Evolutionary conservation across 2,888 invertebrate species (phyloP), one percentile per base, ranked within the genome.

Genomic region (Oasisia sp.): DNA sequence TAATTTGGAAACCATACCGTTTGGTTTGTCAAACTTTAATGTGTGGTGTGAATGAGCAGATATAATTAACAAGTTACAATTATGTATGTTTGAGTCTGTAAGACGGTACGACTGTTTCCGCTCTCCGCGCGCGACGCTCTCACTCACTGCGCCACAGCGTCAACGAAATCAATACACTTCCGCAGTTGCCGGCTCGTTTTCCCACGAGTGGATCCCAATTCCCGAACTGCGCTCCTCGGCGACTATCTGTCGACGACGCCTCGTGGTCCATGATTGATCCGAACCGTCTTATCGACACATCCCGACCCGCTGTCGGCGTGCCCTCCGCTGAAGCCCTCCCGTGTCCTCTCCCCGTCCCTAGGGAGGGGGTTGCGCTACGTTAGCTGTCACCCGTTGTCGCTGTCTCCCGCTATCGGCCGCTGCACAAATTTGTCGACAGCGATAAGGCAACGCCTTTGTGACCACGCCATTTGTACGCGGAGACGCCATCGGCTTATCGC

Each of bases 381-480:
- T 74, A 74, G 74, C n/a, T 74, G 74, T 74, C 74, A n/a, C 27
- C 74, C 74, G 27, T 27, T 74, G 74, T 74, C 74, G 27, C 74
- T 7, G 74, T 27, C n/a, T 2, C 27, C 74, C 7, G 27, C 19
- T 74, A 74, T 74, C 74, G 74, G 74, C 27, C 74, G 74, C 19
- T 74, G n/a, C 74, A 74, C 14, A 74, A 74, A 74, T 74, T 74
- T 74, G 74, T 74, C 74, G 1, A 27, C 74, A 27, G 27, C 74
- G 74, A 27, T 74, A 74, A 74, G 74, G 27, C 74, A 74, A 74
- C 74, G 74, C 74, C 74, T 74, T 74, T 74, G 74, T 74, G 74
- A 74, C 74, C 27, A 27, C 74, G 74, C 27, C 74, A 74, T 74
- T 74, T 74, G 74, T 74, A 74, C 74, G 74, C 74, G 27, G 74